phyloP scores from a whole-genome alignment of 2,888 invertebrate species.

The Miltochrista miniata region DNA sequence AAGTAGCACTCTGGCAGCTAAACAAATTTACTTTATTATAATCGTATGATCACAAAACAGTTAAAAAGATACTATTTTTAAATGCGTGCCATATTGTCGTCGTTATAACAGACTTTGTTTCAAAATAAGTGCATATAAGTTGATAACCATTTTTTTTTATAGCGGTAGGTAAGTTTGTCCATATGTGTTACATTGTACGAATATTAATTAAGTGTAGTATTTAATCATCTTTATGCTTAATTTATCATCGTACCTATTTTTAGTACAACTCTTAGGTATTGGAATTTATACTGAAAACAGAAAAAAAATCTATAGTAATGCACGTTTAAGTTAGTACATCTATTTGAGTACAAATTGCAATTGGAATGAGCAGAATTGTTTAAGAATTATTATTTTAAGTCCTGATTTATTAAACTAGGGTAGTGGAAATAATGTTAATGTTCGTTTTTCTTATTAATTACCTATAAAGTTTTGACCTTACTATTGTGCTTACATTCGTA shows the following conservation, averaged over 20 bases:
- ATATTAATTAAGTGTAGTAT: slow-evolving; percentile 4
- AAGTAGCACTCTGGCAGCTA: slow-evolving; percentile 34
- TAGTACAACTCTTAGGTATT: not conserved
- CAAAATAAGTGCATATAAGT: slow-evolving; percentile 24
- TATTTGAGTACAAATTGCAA: slow-evolving; percentile 58
- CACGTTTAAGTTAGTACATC: slow-evolving; percentile 47
- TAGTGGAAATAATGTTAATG: slow-evolving; percentile 35
- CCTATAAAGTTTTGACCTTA: slow-evolving; percentile 25
- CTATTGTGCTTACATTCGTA: slow-evolving; percentile 27
- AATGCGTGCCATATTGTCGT: slow-evolving; percentile 39
- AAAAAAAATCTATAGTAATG: not conserved
- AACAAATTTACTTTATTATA: slow-evolving; percentile 11
- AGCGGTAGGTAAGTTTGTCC: slow-evolving; percentile 10
- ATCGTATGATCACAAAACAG: slow-evolving; percentile 15
- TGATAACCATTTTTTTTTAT: slow-evolving; percentile 23
- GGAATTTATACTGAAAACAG: not conserved
- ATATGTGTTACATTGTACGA: not conserved
- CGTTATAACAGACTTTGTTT: slow-evolving; percentile 17
- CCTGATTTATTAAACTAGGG: slow-evolving; percentile 31
- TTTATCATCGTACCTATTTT: not conserved
- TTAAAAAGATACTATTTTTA: slow-evolving; percentile 16
- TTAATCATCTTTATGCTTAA: not conserved
- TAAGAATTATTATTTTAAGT: slow-evolving; percentile 31
- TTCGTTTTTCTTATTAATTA: slow-evolving; percentile 37
- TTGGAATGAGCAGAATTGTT: slow-evolving; percentile 28